phyloP scores from a whole-genome alignment of 2,888 invertebrate species.

The Latheticus oryzae region DNA sequence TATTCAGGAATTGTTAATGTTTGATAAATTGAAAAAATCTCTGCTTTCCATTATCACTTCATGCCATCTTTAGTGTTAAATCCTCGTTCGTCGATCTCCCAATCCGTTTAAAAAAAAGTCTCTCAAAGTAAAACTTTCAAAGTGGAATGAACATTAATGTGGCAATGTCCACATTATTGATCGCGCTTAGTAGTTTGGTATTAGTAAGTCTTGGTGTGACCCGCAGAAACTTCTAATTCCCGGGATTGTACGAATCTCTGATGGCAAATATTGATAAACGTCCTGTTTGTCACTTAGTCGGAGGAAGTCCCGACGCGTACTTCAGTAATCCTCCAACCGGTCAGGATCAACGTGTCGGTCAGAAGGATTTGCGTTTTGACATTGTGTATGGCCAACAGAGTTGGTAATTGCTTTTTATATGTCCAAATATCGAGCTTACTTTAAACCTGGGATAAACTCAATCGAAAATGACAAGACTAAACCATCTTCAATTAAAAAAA shows the following conservation, averaged over 20 bases:
- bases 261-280: slow-evolving; percentile 58
- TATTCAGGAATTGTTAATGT: too few relatives aligned
- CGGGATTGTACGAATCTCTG: slow-evolving; percentile 48
- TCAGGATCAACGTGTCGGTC: slow-evolving; percentile 57
- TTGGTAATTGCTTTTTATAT: slow-evolving; percentile 59
- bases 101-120: too few relatives aligned
- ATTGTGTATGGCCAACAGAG: slow-evolving; percentile 52
- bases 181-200: slow-evolving; percentile 25
- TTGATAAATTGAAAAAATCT: too few relatives aligned
- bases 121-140: slow-evolving; percentile 1
- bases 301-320: slow-evolving; percentile 48
- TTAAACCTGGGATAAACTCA: slow-evolving; percentile 32
- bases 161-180: slow-evolving; percentile 29
- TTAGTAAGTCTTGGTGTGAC: slow-evolving; percentile 38
- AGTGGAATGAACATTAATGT: slow-evolving; percentile 25
- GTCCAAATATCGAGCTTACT: slow-evolving; percentile 44
- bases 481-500: neutral
- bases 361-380: slow-evolving; percentile 60
- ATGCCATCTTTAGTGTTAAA: too few relatives aligned
- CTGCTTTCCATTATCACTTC: too few relatives aligned
- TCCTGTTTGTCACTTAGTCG: slow-evolving; percentile 49
- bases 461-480: slow-evolving; percentile 2
- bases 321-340: slow-evolving; percentile 48
- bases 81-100: too few relatives aligned
- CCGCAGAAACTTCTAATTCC: slow-evolving; percentile 45